A percentile compares a stretch with the other conserved stretches of the same genome.
These are phyloP conservation scores for Myotis myotis DNA, from an alignment of 2,797 vertebrate species.

Conservation along the genomic window DNA sequence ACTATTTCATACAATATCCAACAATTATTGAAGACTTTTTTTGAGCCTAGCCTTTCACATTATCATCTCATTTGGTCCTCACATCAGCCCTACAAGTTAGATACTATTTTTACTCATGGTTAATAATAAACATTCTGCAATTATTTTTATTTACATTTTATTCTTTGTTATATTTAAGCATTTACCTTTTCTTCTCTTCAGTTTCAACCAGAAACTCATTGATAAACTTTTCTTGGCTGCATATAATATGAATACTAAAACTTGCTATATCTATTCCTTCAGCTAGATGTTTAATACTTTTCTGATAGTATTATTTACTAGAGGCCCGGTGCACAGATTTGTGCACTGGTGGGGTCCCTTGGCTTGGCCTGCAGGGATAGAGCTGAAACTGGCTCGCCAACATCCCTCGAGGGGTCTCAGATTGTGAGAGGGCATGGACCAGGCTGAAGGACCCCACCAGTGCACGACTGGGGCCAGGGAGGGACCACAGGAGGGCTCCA, in stretches of 20 bases:
- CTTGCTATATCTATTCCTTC: not conserved
- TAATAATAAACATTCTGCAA: not conserved
- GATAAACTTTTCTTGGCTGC: not conserved
- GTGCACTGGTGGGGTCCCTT: too few species aligned
- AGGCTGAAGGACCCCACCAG: too few species aligned
- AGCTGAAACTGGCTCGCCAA: too few species aligned
- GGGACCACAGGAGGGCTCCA: too few species aligned
- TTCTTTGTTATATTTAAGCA: not conserved
- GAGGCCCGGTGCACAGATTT: too few species aligned
- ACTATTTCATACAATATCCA: not conserved
- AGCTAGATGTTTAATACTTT: slow-evolving; percentile 3
- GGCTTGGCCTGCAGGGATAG: too few species aligned
- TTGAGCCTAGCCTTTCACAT: not conserved
- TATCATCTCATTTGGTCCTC: not conserved
- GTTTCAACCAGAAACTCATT: not conserved
- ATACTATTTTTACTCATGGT: not conserved
- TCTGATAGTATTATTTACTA: not conserved
- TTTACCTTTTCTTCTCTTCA: not conserved
- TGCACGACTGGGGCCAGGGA: too few species aligned
- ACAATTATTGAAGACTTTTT: not conserved
- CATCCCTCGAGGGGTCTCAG: too few species aligned
- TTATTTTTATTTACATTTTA: not conserved
- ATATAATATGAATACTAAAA: not conserved
- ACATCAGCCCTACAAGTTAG: not conserved
- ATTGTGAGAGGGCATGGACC: too few species aligned